phyloP scores from a whole-genome alignment of 2,888 invertebrate genomes.

The Sminthurinus aureus region DNA sequence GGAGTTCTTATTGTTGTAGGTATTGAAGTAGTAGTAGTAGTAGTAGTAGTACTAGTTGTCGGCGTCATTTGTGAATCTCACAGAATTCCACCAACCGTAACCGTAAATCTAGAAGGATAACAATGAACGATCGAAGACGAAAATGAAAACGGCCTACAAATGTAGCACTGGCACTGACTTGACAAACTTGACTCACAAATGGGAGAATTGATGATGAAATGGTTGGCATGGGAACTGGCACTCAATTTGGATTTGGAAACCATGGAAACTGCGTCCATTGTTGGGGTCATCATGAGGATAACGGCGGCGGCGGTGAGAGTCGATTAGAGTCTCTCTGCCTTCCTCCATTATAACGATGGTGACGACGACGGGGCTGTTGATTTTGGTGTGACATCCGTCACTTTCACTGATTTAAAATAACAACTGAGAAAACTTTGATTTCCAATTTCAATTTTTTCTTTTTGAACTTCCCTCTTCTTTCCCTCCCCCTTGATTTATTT shows the following conservation, averaged over 20 bases:
- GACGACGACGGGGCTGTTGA: not conserved
- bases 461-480: not conserved
- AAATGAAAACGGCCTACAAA: too few relatives aligned
- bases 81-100: not conserved
- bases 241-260: too few relatives aligned
- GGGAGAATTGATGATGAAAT: not conserved
- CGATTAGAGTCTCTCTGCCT: slow-evolving; percentile 44
- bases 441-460: not conserved
- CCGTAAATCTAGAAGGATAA: too few relatives aligned
- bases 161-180: slow-evolving; percentile 33
- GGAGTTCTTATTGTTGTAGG: too few relatives aligned
- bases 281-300: slow-evolving; percentile 38
- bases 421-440: too few relatives aligned
- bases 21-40: too few relatives aligned
- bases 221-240: too few relatives aligned
- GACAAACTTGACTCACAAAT: slow-evolving; percentile 37
- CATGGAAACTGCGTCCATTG: slow-evolving; percentile 35
- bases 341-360: slow-evolving; percentile 42
- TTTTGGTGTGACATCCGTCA: not conserved
- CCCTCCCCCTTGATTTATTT: too few relatives aligned
- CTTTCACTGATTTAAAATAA: not conserved
- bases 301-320: slow-evolving; percentile 18
- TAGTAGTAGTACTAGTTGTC: not conserved
- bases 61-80: slow-evolving; percentile 41
- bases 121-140: too few relatives aligned